Conservation (phyloP, 2,113 vertebrate species). For the Carassius gibelio region DNA sequence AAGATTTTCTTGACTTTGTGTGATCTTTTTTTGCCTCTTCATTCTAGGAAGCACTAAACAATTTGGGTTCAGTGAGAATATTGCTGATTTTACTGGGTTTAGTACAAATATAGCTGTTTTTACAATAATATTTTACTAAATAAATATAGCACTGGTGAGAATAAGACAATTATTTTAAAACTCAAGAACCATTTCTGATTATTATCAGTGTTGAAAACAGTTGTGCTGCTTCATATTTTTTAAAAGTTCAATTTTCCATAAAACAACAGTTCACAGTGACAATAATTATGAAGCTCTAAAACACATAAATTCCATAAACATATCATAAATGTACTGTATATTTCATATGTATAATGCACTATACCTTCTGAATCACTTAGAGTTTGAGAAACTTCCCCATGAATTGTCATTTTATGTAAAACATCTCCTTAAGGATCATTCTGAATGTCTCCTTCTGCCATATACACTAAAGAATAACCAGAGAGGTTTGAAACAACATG, state of each 20-base stretch:
- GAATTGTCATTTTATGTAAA: neutral
- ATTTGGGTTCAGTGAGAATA: no score
- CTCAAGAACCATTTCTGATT: neutral
- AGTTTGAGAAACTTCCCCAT: neutral
- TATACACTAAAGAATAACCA: neutral
- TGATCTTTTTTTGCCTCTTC: neutral
- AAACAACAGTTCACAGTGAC: neutral
- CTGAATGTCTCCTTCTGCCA: neutral
- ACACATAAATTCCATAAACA: neutral
- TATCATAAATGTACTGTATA: neutral
- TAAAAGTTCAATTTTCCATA: neutral
- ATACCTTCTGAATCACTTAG: neutral
- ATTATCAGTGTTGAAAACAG: neutral
- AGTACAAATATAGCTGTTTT: no score
- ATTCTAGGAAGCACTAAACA: neutral
- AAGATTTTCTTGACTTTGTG: slow-evolving; percentile 16
- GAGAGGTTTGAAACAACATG: neutral
- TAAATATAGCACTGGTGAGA: neutral
- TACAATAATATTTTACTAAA: no score
- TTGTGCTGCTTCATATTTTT: neutral
- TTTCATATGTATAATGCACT: neutral
- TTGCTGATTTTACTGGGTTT: no score
- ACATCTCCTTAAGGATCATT: neutral
- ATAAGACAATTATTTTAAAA: neutral
- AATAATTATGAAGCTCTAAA: neutral